Evolutionary conservation across 2,113 vertebrate species (phyloP), one percentile per base, ranked within the genome.

Genomic region (Cinclus cinclus): DNA sequence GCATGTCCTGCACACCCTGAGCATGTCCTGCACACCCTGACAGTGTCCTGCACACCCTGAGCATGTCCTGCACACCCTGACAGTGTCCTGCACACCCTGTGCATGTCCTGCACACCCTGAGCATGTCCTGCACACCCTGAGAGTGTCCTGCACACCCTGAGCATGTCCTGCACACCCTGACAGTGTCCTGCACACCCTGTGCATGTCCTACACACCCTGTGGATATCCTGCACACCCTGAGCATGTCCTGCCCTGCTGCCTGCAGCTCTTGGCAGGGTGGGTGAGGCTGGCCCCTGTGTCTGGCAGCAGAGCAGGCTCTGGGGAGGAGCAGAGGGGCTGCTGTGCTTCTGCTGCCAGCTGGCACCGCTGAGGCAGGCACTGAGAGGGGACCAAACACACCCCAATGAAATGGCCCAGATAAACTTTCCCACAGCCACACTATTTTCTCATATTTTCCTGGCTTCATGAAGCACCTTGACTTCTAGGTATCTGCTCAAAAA

Each of bases 381-480:
- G 10, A 21, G 47, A 1, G 10, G 46, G 59, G 58, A 20, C 39
- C 35, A 21, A 52, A 22, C 25, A 30, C 3, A 1, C 27, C 24
- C 14, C 0, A 15, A 3, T 74, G 77, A 15, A 60, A 60, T 2
- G 25, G 33, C 82, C 85, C 75, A 25, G 35, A 44, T 7, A 52
- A 71, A 52, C 24, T 8, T 65, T 49, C 35, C 63, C 89, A 42
- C 46, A 55, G 83, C 30, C 39, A 23, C 41, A 1, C 23, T 3
- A 4, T 1, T 17, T 24, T 59, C 31, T 15, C 1, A 0, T 0
- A 0, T 27, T 73, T 39, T 41, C 68, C 56, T 35, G 87, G 25
- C 59, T 81, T 17, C 8, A 2, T 4, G 44, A 56, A 65, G 28
- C 30, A 58, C 59, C 28, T 12, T 13, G 30, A 7, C 68, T 42